These are phyloP conservation scores for Macaria notata DNA, from an alignment of 2,888 invertebrate species.

Conservation along the genomic window DNA sequence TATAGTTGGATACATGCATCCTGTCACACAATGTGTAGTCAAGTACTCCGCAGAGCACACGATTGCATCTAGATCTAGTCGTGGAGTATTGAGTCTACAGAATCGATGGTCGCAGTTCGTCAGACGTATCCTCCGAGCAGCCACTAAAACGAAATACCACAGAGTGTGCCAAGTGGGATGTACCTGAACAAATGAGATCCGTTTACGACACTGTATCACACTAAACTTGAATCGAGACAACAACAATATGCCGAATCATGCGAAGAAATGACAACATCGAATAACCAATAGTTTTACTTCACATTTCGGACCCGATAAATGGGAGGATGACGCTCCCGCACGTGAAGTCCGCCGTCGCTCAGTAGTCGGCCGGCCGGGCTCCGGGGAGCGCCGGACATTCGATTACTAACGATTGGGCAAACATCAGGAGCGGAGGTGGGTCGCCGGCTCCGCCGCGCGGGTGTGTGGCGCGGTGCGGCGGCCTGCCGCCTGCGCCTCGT, in stretches of 20 bases:
- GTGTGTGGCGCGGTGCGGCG: slow-evolving; percentile 69
- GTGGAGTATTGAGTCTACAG: slow-evolving; percentile 43
- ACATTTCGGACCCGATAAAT: slow-evolving; percentile 57
- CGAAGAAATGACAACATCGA: slow-evolving; percentile 76
- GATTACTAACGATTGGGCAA: slow-evolving; percentile 39
- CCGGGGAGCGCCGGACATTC: slow-evolving; percentile 15
- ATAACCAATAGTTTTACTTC: slow-evolving; percentile 54
- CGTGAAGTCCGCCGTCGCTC: slow-evolving; percentile 38
- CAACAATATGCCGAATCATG: slow-evolving; percentile 75
- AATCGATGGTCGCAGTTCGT: slow-evolving; percentile 23
- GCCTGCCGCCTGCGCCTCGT: slow-evolving; percentile 52
- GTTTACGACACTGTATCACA: slow-evolving; percentile 61
- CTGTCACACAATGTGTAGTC: slow-evolving; percentile 77
- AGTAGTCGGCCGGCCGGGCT: slow-evolving; percentile 10
- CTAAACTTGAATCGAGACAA: slow-evolving; percentile 65
- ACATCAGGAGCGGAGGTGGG: slow-evolving; percentile 57
- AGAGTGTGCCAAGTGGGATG: slow-evolving; percentile 79
- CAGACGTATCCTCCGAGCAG: slow-evolving; percentile 51
- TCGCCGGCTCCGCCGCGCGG: slow-evolving; percentile 78
- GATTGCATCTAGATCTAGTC: slow-evolving; percentile 44
- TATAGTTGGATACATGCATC: slow-evolving; percentile 74
- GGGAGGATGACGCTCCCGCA: slow-evolving; percentile 61
- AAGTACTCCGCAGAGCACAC: slow-evolving; percentile 34
- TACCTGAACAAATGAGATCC: slow-evolving; percentile 67
- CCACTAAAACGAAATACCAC: slow-evolving; percentile 57